Conservation (phyloP, 1,140 invertebrate species). For the Hermetia illucens region DNA sequence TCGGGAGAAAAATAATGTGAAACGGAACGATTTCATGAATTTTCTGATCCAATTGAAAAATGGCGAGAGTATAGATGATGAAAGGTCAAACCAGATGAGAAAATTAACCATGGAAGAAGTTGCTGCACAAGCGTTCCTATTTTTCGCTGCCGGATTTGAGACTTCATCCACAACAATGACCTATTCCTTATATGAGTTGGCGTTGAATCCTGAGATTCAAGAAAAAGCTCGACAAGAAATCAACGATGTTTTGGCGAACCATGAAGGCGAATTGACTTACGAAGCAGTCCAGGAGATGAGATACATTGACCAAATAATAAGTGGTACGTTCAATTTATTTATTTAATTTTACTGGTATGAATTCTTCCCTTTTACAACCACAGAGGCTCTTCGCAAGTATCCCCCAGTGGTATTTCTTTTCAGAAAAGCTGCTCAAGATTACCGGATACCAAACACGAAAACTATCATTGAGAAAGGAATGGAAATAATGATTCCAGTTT, state of each 20-base stretch:
- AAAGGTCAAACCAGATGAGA: no score
- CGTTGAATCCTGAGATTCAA: slow-evolving; percentile 35
- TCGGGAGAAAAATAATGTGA: no score
- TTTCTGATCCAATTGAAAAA: no score
- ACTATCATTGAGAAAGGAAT: slow-evolving; percentile 26
- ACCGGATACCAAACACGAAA: slow-evolving; percentile 29
- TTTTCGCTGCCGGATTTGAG: slow-evolving; percentile 34
- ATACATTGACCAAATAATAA: slow-evolving; percentile 20
- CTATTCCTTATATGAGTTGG: slow-evolving; percentile 35
- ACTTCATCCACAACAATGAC: slow-evolving; percentile 34
- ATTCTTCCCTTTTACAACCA: slow-evolving; percentile 14
- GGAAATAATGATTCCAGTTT: slow-evolving; percentile 25
- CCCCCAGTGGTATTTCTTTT: slow-evolving; percentile 33
- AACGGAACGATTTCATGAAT: no score
- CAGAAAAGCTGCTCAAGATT: slow-evolving; percentile 27
- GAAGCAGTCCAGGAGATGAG: slow-evolving; percentile 18
- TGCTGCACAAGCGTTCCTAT: slow-evolving; percentile 30
- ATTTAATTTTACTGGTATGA: no score
- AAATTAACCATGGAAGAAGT: slow-evolving; percentile 13
- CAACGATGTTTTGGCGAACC: slow-evolving; percentile 17
- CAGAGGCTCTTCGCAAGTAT: slow-evolving; percentile 41
- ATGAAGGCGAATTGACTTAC: slow-evolving; percentile 27
- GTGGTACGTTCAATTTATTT: slow-evolving; percentile 11
- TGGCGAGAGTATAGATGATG: no score
- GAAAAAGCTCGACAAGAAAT: slow-evolving; percentile 34